These are phyloP conservation scores for Congeria kusceri DNA, from an alignment of 2,888 invertebrate species.

Conservation along the genomic window DNA sequence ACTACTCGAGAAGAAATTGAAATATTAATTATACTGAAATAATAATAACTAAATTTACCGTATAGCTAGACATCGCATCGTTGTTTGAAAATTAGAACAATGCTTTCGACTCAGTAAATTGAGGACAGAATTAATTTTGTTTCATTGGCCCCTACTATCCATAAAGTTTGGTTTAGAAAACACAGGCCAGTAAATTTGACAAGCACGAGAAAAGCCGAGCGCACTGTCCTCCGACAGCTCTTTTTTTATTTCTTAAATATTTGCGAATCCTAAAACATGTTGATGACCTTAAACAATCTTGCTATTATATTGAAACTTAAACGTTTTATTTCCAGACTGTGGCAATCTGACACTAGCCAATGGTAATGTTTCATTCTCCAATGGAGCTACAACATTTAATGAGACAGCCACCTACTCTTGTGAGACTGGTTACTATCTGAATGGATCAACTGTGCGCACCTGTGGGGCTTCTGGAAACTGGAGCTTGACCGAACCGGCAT, in stretches of 20 bases:
- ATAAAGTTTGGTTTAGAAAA: background rate
- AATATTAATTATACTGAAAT: too few relatives aligned
- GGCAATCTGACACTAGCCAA: too few relatives aligned
- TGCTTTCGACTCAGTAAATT: slow-evolving; percentile 16
- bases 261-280: background rate
- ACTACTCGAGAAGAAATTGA: too few relatives aligned
- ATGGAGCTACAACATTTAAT: slow-evolving; percentile 21
- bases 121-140: background rate
- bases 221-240: too few relatives aligned
- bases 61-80: too few relatives aligned
- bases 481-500: slow-evolving; percentile 9
- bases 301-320: too few relatives aligned
- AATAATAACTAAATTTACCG: too few relatives aligned
- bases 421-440: slow-evolving; percentile 20
- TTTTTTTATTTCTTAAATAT: background rate
- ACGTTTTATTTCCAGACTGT: too few relatives aligned
- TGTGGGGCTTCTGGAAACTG: slow-evolving; percentile 7
- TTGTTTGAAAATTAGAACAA: background rate
- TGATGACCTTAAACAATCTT: too few relatives aligned
- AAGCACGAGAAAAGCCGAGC: too few relatives aligned
- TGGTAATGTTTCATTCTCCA: too few relatives aligned
- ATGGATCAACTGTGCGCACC: background rate
- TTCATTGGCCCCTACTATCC: background rate
- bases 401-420: slow-evolving; percentile 33
- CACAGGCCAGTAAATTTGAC: too few relatives aligned